Conservation (phyloP, 2,797 vertebrate species). For the Zalophus californianus region DNA sequence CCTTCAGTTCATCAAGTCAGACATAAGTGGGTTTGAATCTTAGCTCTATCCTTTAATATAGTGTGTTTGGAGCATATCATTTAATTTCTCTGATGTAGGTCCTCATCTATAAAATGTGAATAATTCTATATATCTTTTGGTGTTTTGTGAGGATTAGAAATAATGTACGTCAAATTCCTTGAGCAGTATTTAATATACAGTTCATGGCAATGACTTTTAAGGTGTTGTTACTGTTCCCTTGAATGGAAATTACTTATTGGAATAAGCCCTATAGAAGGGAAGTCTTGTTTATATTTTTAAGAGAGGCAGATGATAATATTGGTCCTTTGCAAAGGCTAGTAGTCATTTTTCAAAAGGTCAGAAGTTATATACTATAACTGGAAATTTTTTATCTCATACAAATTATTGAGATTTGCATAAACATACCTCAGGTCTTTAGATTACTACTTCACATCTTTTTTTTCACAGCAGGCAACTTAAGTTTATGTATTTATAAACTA, state of each 20-base stretch:
- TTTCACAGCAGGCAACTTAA: neutral
- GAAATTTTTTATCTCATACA: neutral
- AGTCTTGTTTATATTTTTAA: neutral
- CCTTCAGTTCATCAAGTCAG: neutral
- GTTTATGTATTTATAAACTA: conserved; percentile 13
- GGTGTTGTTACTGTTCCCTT: neutral
- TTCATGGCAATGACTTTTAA: neutral
- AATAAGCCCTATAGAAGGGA: neutral
- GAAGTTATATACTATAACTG: neutral
- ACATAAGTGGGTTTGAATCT: neutral
- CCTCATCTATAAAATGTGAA: neutral
- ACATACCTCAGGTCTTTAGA: neutral
- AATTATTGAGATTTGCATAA: neutral
- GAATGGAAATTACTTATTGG: neutral
- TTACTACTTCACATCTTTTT: neutral
- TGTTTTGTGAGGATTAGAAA: conserved; percentile 21
- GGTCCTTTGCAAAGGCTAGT: neutral
- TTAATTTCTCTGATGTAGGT: neutral
- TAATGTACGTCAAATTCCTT: neutral
- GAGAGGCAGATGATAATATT: neutral
- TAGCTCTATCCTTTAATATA: neutral
- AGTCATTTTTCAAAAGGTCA: conserved; percentile 2
- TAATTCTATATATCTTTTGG: neutral
- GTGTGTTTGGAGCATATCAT: neutral
- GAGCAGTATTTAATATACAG: neutral